Percentiles rank a stretch among this genome's conserved stretches.
phyloP scores from a whole-genome alignment of 2,113 vertebrate species.

The Eira barbara region DNA sequence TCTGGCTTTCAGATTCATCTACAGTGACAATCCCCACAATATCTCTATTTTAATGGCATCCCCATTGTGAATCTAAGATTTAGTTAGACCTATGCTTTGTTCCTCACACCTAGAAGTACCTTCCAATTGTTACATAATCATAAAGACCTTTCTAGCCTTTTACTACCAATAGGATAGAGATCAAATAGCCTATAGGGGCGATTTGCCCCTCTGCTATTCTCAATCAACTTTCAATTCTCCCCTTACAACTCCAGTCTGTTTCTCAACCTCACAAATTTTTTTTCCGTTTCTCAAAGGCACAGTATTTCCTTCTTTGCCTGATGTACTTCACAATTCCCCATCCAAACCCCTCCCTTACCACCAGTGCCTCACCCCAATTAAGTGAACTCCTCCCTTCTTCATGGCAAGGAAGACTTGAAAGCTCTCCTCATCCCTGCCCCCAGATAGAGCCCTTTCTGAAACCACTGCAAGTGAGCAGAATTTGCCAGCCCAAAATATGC shows the following conservation, averaged over 20 bases:
- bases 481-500: background rate
- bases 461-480: background rate
- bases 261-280: background rate
- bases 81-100: background rate
- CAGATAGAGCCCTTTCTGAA: background rate
- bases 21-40: background rate
- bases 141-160: background rate
- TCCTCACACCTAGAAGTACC: background rate
- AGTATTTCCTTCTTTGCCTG: background rate
- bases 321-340: background rate
- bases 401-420: background rate
- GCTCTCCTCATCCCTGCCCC: background rate
- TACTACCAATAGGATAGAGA: background rate
- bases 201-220: background rate
- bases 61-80: background rate
- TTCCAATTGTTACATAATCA: background rate
- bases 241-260: background rate
- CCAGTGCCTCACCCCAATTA: background rate
- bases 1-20: background rate
- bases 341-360: background rate
- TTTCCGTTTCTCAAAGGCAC: background rate
- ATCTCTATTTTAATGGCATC: background rate
- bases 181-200: background rate
- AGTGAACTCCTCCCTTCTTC: background rate
- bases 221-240: background rate